Conservation (phyloP, 2,888 invertebrate species). For the Odontothrips loti region DNA sequence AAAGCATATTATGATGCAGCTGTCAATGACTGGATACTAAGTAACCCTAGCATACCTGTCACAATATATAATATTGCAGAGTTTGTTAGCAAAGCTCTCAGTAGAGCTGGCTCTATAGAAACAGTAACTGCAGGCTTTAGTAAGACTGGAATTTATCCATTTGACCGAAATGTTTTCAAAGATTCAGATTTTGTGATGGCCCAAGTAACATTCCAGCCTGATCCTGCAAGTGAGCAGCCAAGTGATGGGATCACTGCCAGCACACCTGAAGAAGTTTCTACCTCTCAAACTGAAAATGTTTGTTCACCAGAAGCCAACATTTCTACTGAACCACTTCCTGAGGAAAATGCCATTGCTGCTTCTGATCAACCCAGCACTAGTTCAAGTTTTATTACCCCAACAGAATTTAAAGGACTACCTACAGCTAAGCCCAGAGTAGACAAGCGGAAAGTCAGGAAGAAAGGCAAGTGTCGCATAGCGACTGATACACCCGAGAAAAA, state of each 20-base stretch:
- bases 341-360: neutral
- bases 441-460: neutral
- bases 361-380: neutral
- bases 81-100: slow-evolving; percentile 43
- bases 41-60: slow-evolving; percentile 45
- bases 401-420: neutral
- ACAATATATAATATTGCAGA: slow-evolving; percentile 46
- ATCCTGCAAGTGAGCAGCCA: neutral
- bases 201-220: neutral
- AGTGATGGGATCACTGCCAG: too few species aligned
- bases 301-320: neutral
- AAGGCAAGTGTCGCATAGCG: neutral
- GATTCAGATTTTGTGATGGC: slow-evolving; percentile 40
- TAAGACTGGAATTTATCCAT: slow-evolving; percentile 43
- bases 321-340: too few species aligned
- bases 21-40: slow-evolving; percentile 41
- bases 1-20: slow-evolving; percentile 41
- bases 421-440: neutral
- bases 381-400: neutral
- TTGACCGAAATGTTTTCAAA: slow-evolving; percentile 42
- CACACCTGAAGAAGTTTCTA: neutral
- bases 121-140: slow-evolving; percentile 44
- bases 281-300: neutral
- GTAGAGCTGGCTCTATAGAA: slow-evolving; percentile 42
- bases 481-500: neutral